Conservation (phyloP, 1,140 invertebrate species). For the Choristoneura fumiferana region DNA sequence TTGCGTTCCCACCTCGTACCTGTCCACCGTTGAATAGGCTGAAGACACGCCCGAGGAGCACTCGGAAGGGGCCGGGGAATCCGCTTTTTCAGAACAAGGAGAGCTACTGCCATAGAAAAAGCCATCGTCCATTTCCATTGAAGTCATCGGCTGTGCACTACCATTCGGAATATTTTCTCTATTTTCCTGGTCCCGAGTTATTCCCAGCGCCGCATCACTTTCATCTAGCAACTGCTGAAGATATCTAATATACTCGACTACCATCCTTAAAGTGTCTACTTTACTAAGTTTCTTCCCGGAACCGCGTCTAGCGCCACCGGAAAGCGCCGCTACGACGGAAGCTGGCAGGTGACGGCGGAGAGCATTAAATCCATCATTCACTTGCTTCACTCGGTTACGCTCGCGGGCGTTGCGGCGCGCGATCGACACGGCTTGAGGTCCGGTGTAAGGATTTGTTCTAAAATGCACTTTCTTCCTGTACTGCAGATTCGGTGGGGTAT, state of each 20-base stretch:
- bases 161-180: slow-evolving; percentile 67
- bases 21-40: slow-evolving; percentile 68
- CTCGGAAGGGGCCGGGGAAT: slow-evolving; percentile 87
- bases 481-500: slow-evolving; percentile 71
- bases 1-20: slow-evolving; percentile 71
- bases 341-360: slow-evolving; percentile 92
- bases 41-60: slow-evolving; percentile 81
- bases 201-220: slow-evolving; percentile 72
- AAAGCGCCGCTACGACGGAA: slow-evolving; percentile 85
- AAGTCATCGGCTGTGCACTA: slow-evolving; percentile 46
- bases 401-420: slow-evolving; percentile 95
- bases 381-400: slow-evolving; percentile 96
- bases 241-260: slow-evolving; percentile 96
- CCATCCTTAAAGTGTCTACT: slow-evolving; percentile 95
- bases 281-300: slow-evolving; percentile 95
- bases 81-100: slow-evolving; percentile 82
- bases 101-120: slow-evolving; percentile 71
- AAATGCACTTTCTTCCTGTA: slow-evolving; percentile 88
- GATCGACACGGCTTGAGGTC: slow-evolving; percentile 89
- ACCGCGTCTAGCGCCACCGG: slow-evolving; percentile 82
- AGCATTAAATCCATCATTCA: slow-evolving; percentile 95
- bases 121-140: slow-evolving; percentile 73
- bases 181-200: slow-evolving; percentile 66
- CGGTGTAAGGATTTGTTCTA: slow-evolving; percentile 80
- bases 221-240: slow-evolving; percentile 91